Evolutionary conservation across 92 coral and sea anemone genomes (phyloP).

Genomic region (Palythoa grandiflora): DNA sequence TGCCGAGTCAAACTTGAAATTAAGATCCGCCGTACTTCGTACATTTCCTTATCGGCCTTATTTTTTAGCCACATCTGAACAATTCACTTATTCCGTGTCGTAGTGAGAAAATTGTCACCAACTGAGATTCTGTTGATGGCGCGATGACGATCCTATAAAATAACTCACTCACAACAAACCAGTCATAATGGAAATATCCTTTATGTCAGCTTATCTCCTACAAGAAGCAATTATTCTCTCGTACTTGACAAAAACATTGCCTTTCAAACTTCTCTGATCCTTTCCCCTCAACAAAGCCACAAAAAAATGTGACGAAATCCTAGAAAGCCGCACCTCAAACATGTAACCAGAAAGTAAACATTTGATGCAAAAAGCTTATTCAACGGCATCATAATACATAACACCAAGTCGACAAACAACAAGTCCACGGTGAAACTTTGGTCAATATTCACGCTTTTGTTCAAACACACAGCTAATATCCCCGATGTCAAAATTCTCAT

Average conservation of each 20-base stretch:
- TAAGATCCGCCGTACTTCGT: not conserved
- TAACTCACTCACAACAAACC: conserved; percentile 17
- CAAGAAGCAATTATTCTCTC: conserved; percentile 7
- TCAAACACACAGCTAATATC: conserved; percentile 1
- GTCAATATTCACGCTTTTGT: conserved; percentile 43
- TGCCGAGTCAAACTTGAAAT: conserved; percentile 22
- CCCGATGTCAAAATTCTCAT: not conserved
- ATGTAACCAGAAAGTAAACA: conserved; percentile 43
- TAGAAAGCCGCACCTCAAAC: conserved; percentile 54
- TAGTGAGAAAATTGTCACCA: not conserved
- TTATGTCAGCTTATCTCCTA: conserved; percentile 32
- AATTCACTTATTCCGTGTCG: conserved; percentile 6
- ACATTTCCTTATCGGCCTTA: conserved; percentile 10
- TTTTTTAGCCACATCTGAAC: conserved; percentile 12
- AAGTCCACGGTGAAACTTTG: conserved; percentile 4
- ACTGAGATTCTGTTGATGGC: not conserved
- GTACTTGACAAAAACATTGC: conserved; percentile 39
- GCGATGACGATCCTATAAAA: not conserved
- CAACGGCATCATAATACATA: conserved; percentile 31
- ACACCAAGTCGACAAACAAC: conserved; percentile 40
- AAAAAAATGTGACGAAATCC: conserved; percentile 33
- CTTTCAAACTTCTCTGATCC: conserved; percentile 43
- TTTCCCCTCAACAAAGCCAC: conserved; percentile 38
- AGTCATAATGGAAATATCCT: not conserved
- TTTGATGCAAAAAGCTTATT: conserved; percentile 14